Conservation (phyloP, 2,797 vertebrate genomes). For the Enteromius fasciolatus region DNA sequence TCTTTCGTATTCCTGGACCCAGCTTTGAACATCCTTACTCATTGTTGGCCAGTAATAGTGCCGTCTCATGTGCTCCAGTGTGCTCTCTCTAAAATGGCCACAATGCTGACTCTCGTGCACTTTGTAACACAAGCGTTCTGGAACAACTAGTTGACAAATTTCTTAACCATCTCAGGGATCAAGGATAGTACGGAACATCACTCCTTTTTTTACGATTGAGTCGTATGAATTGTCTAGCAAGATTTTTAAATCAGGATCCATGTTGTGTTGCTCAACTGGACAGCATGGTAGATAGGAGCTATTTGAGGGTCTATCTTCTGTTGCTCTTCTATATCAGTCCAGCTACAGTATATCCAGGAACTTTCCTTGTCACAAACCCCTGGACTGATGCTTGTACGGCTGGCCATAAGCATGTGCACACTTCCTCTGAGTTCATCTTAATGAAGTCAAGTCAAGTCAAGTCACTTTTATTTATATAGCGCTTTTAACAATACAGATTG, state of each 20-base stretch:
- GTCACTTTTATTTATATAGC: too few relatives aligned
- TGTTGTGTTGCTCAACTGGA: background rate
- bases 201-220: background rate
- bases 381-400: background rate
- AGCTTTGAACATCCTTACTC: constrained; percentile 32
- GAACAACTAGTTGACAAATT: background rate
- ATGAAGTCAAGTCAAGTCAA: too few relatives aligned
- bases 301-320: background rate
- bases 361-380: background rate
- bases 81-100: constrained; percentile 48
- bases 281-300: background rate
- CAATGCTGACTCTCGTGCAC: background rate
- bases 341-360: background rate
- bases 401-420: background rate
- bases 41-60: constrained; percentile 50
- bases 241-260: background rate
- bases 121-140: background rate
- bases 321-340: background rate
- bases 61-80: background rate
- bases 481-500: too few relatives aligned
- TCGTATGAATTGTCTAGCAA: background rate
- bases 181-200: background rate
- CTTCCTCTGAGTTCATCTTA: background rate
- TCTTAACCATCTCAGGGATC: background rate
- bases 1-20: constrained; percentile 45